These are phyloP conservation scores for Syrmaticus mikado DNA, from an alignment of 2,113 vertebrate species.

Conservation along the genomic window DNA sequence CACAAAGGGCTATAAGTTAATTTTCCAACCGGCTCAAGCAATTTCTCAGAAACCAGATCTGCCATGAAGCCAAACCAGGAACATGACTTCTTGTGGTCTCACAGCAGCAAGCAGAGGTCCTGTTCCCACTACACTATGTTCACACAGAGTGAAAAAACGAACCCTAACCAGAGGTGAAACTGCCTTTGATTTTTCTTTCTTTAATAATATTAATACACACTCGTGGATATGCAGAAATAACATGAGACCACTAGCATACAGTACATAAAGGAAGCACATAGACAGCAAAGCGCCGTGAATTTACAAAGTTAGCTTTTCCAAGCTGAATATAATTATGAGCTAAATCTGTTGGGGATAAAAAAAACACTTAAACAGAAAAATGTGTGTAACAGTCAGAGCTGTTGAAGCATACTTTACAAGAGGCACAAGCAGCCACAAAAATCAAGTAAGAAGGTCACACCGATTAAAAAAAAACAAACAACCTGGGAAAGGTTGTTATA, in stretches of 20 bases:
- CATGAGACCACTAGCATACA: background rate
- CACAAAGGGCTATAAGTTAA: background rate
- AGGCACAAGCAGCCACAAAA: slow-evolving; percentile 39
- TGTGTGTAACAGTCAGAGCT: background rate
- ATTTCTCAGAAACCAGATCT: background rate
- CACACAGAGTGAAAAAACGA: background rate
- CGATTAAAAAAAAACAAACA: background rate
- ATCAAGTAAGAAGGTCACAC: background rate
- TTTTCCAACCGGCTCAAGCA: background rate
- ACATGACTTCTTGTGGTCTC: background rate
- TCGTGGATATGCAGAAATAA: background rate
- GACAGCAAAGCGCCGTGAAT: background rate
- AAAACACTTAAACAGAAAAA: slow-evolving; percentile 39
- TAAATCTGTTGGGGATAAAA: background rate
- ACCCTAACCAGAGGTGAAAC: background rate
- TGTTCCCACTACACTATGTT: background rate
- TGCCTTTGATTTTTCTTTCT: too few relatives aligned
- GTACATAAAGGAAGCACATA: background rate
- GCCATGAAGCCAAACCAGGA: background rate
- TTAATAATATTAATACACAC: background rate
- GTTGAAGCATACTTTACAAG: slow-evolving; percentile 27
- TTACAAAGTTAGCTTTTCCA: slow-evolving; percentile 20
- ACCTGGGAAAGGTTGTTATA: background rate
- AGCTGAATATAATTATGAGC: slow-evolving; percentile 28
- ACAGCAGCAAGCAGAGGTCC: background rate